Base-by-base conservation (phyloP, 2,113 vertebrate species). In the Spea multiplicata region DNA sequence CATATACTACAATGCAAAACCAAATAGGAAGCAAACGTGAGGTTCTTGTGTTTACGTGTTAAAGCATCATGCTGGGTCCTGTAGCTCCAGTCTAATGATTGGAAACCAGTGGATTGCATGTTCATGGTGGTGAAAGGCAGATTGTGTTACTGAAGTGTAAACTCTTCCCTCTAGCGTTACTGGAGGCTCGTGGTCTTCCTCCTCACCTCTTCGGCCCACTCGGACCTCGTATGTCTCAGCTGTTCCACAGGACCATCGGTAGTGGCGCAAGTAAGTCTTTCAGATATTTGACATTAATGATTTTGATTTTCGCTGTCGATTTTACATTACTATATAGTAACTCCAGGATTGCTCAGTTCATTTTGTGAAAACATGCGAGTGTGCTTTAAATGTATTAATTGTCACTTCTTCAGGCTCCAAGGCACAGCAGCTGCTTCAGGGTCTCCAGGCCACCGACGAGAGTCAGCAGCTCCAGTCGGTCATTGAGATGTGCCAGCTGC, bases 241-340 rank as follows among this genome's bases (percentile, higher is more conserved):
- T 99, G 85, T 99, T 99, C 91, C 97, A 99, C 91, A 95, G 97
- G 90, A 99, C 97, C 89, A 99, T 99, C 88, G 97, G 97, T 91
- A 98, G 96, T 79, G 97, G 97, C 92, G 97, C 97, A 86, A 99
- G 97, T 99, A 89, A 97, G 96, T 87, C 44, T 66, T 30, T 30
- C 30, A 30, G 30, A 30, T 30, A 30, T 30, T 6, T 9, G 12
- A 62, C 59, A 62, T 62, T 62, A 5, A n/a, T 13, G 12, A 74
- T 13, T 9, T 44, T 6, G 14, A 64, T 66, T 50, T 45, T n/a
- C 8, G 17, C 30, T 10, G 14, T 16, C 13, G 3, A 1, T 44
- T 13, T 46, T 71, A 30, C 30, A 30, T 30, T 30, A 30, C 30
- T 30, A 30, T 30, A 30, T 30, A 30, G 30, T 30, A 30, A 30